A percentile compares a stretch with the other conserved stretches of the same genome.
Conservation (phyloP, 2,888 invertebrate species). For the Leucoma salicis region DNA sequence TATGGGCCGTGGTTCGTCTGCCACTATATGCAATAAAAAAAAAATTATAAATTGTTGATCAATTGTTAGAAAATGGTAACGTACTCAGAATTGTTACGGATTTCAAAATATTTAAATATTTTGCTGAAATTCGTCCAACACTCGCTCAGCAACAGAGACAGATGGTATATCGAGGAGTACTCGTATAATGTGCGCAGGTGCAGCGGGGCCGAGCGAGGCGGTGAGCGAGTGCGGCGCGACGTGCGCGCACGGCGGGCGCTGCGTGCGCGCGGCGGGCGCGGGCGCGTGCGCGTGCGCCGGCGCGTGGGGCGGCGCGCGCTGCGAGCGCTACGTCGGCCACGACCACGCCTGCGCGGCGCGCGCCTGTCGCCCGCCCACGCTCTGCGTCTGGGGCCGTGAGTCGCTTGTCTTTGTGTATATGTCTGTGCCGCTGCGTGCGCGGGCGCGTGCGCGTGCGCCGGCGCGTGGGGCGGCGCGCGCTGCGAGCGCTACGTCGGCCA, state of each 20-base stretch:
- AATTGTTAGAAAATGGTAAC: too few relatives aligned
- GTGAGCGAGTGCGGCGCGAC: slow-evolving; percentile 63
- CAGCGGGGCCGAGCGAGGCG: slow-evolving; percentile 64
- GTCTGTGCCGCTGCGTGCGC: slow-evolving; percentile 58
- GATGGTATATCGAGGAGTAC: too few relatives aligned
- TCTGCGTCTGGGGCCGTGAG: too few relatives aligned
- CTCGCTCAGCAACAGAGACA: too few relatives aligned
- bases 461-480: slow-evolving; percentile 85
- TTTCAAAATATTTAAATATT: too few relatives aligned
- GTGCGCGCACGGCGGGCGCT: slow-evolving; percentile 85
- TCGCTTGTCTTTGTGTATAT: too few relatives aligned
- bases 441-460: slow-evolving; percentile 87
- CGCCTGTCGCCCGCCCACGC: background rate
- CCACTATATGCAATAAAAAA: too few relatives aligned
- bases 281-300: slow-evolving; percentile 27
- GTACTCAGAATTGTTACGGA: too few relatives aligned
- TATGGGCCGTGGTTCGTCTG: too few relatives aligned
- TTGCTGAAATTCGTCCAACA: too few relatives aligned
- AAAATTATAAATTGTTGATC: too few relatives aligned
- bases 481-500: slow-evolving; percentile 84
- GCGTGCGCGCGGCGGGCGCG: slow-evolving; percentile 28
- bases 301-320: slow-evolving; percentile 41
- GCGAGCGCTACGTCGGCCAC: slow-evolving; percentile 59
- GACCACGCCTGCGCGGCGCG: slow-evolving; percentile 39
- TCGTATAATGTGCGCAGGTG: background rate